phyloP scores from a whole-genome alignment of 2,888 invertebrate genomes.

The Frankliniella fusca region DNA sequence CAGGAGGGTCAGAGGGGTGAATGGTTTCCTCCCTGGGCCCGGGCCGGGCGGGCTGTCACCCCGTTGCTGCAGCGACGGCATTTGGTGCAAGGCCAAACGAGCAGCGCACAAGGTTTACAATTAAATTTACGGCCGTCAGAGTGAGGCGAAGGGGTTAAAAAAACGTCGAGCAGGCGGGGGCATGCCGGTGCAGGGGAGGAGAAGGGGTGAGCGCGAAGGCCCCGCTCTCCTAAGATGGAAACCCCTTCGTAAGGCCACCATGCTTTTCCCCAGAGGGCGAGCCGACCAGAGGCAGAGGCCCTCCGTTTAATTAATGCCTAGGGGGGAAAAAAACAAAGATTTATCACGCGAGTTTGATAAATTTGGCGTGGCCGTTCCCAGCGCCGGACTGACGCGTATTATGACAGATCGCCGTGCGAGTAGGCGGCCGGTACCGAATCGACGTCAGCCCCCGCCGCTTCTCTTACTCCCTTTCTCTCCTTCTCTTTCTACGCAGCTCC shows the following conservation, averaged over 20 bases:
- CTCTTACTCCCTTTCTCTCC: too few species aligned
- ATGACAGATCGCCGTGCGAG: background rate
- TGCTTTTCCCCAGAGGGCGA: background rate
- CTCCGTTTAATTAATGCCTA: slow-evolving; percentile 3
- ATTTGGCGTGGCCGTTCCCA: background rate
- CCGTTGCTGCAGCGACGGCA: background rate
- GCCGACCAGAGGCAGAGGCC: too few species aligned
- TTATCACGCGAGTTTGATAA: slow-evolving; percentile 8
- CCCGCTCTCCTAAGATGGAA: too few species aligned
- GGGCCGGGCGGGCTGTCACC: background rate
- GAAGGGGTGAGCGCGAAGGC: background rate
- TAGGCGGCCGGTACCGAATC: background rate
- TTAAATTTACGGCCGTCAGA: too few species aligned
- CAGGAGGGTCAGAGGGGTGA: too few species aligned
- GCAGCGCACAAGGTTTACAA: too few species aligned
- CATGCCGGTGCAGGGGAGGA: background rate
- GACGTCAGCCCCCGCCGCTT: too few species aligned
- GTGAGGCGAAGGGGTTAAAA: too few species aligned
- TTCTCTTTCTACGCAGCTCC: too few species aligned
- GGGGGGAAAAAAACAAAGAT: background rate
- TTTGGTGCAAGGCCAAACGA: too few species aligned
- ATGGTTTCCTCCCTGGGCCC: too few species aligned
- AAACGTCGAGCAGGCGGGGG: background rate
- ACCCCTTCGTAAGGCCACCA: too few species aligned
- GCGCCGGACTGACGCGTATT: background rate